These are phyloP conservation scores for Semicossyphus pulcher DNA, from an alignment of 2,113 vertebrate genomes.

Conservation along the genomic window DNA sequence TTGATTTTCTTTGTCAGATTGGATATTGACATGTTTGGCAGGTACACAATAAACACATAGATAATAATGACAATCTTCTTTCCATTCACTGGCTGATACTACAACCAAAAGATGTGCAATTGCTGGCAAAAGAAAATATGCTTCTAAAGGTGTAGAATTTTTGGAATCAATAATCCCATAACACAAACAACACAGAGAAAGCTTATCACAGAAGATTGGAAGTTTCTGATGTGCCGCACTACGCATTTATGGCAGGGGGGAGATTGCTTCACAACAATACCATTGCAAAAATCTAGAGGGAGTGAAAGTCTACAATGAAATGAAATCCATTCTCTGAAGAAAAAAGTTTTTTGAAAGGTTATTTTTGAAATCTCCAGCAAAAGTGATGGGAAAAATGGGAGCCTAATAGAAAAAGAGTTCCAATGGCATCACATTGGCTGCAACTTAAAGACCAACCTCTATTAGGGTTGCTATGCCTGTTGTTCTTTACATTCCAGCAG, in stretches of 20 bases:
- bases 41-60: conserved; percentile 14
- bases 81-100: background rate
- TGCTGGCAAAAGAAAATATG: background rate
- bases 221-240: background rate
- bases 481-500: too few relatives aligned
- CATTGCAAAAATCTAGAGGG: background rate
- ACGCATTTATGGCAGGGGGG: background rate
- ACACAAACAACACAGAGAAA: conserved; percentile 6
- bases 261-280: background rate
- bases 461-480: too few relatives aligned
- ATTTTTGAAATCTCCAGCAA: too few relatives aligned
- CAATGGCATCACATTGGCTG: too few relatives aligned
- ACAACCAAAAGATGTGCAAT: background rate
- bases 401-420: too few relatives aligned
- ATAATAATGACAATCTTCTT: background rate
- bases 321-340: background rate
- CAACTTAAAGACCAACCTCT: too few relatives aligned
- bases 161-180: conserved; percentile 29
- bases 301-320: background rate
- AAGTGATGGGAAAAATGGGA: too few relatives aligned
- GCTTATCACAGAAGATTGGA: background rate
- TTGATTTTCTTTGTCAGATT: background rate
- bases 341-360: background rate
- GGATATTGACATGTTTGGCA: background rate
- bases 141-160: conserved; percentile 3